phyloP scores from a whole-genome alignment of 2,888 invertebrate genomes.

The Trypoxylon attenuatum region DNA sequence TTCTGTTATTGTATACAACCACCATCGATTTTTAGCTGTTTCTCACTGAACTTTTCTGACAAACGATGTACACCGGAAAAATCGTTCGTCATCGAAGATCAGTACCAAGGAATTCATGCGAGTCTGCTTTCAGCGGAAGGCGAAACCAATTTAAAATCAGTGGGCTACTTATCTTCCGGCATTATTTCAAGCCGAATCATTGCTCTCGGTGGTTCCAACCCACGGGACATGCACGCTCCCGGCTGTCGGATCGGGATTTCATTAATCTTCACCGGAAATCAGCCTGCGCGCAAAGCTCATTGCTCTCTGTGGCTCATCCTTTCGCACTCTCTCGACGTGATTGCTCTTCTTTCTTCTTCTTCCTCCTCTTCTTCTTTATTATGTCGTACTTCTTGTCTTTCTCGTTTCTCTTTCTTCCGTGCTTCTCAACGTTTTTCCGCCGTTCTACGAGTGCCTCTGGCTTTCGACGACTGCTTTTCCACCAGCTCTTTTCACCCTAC shows the following conservation, averaged over 20 bases:
- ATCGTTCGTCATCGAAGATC: background rate
- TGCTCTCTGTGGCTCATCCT: conserved; percentile 20
- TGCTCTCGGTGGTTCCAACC: too few relatives aligned
- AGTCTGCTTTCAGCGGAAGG: background rate
- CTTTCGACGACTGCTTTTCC: too few relatives aligned
- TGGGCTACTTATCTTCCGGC: background rate
- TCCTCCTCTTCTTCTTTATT: background rate
- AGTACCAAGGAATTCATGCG: too few relatives aligned
- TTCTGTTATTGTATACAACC: too few relatives aligned
- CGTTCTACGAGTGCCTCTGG: too few relatives aligned
- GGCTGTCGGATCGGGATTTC: conserved; percentile 45
- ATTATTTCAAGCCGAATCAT: conserved; percentile 15
- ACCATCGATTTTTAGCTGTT: too few relatives aligned
- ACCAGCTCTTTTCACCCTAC: too few relatives aligned
- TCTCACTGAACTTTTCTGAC: background rate
- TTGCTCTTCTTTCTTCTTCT: conserved; percentile 11
- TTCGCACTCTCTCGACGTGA: conserved; percentile 16
- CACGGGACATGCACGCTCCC: background rate
- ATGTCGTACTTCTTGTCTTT: background rate
- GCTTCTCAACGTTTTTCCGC: background rate
- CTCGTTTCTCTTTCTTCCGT: background rate
- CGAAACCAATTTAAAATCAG: background rate
- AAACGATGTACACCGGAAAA: background rate
- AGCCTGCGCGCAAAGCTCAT: too few relatives aligned
- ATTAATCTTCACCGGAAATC: conserved; percentile 44